phyloP scores from a whole-genome alignment of 2,797 vertebrate genomes.

The Pantherophis vulpinus region DNA sequence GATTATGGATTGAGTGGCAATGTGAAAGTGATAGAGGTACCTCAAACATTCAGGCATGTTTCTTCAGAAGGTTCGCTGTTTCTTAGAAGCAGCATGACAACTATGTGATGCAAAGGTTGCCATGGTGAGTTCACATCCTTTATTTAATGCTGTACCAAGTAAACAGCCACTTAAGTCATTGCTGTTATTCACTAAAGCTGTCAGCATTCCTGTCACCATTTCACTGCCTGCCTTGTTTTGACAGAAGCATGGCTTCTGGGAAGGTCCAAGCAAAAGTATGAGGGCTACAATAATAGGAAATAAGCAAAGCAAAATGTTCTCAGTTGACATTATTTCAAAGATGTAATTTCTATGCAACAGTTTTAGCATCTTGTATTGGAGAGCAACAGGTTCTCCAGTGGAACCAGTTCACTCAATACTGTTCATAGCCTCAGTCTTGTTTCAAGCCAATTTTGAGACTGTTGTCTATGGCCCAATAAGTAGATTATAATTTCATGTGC shows the following conservation, averaged over 20 bases:
- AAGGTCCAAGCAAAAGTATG: background rate
- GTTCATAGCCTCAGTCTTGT: background rate
- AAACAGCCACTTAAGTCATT: constrained; percentile 55
- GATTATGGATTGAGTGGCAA: background rate
- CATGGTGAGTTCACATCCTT: constrained; percentile 57
- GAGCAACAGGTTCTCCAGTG: background rate
- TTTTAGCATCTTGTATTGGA: background rate
- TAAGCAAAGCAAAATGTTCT: background rate
- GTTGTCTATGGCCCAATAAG: background rate
- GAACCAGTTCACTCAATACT: background rate
- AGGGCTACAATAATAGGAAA: background rate
- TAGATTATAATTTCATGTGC: background rate
- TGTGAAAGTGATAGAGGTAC: constrained; percentile 43
- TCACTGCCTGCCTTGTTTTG: constrained; percentile 39
- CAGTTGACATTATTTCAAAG: background rate
- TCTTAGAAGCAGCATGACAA: constrained; percentile 61
- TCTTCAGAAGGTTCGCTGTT: constrained; percentile 43
- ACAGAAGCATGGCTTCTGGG: constrained; percentile 25
- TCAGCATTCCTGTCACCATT: constrained; percentile 55
- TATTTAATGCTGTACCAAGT: constrained; percentile 64
- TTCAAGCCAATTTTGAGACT: background rate
- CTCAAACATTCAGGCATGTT: constrained; percentile 44
- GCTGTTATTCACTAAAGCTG: constrained; percentile 43
- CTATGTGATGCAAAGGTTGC: constrained; percentile 56
- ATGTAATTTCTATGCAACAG: background rate